These are phyloP conservation scores for Aporophyla nigra DNA, from an alignment of 2,888 invertebrate genomes.

Conservation along the genomic window DNA sequence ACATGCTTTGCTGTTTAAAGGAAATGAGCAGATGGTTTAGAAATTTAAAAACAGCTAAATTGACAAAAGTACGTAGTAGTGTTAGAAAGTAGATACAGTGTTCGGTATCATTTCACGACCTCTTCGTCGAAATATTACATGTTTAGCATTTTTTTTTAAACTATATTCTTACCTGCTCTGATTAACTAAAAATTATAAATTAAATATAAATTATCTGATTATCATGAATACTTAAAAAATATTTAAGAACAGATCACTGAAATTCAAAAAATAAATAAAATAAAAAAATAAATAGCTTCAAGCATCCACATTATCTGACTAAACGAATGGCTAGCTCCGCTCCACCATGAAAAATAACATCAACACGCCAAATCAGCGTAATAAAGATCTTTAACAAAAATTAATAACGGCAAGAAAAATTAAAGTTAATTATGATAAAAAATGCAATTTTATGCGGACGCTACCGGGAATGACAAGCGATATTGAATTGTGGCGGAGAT, in stretches of 20 bases:
- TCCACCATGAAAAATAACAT: background rate
- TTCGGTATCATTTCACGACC: background rate
- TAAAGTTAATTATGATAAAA: slow-evolving; percentile 60
- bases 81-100: background rate
- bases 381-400: slow-evolving; percentile 37
- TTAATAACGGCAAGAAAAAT: slow-evolving; percentile 25
- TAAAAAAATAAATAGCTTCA: slow-evolving; percentile 6
- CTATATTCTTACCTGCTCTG: no score
- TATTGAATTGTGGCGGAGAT: slow-evolving; percentile 87
- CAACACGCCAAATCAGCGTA: background rate
- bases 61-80: background rate
- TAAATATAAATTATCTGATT: background rate
- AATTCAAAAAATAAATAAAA: background rate
- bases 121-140: background rate
- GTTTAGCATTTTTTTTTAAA: no score
- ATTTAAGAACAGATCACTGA: background rate
- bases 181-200: no score
- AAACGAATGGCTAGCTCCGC: background rate
- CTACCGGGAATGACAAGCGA: slow-evolving; percentile 87
- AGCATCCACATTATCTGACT: background rate
- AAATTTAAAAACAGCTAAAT: background rate
- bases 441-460: slow-evolving; percentile 77
- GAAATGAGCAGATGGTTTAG: background rate
- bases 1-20: background rate
- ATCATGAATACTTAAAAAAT: no score